phyloP scores from a whole-genome alignment of 2,113 vertebrate genomes.

The Cyprinus carpio region DNA sequence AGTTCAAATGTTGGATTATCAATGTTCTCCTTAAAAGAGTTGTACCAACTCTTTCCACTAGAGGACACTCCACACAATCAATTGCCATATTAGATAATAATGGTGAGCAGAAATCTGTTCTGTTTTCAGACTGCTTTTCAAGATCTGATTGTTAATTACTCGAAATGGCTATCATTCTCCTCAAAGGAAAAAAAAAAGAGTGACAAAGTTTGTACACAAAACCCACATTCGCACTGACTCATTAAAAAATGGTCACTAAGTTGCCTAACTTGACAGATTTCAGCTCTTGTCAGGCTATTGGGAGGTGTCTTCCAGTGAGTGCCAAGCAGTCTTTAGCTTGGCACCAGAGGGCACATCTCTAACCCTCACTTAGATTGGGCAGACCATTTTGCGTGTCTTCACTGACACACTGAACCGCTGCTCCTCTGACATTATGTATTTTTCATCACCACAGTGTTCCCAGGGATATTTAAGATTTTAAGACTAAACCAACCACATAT shows the following conservation, averaged over 20 bases:
- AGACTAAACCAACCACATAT: slow-evolving; percentile 23
- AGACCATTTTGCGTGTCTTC: slow-evolving; percentile 8
- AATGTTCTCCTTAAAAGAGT: not conserved
- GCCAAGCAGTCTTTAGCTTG: slow-evolving; percentile 38
- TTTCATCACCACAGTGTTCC: slow-evolving; percentile 27
- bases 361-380: not conserved
- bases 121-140: not conserved
- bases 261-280: slow-evolving; percentile 51
- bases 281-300: not conserved
- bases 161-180: not conserved
- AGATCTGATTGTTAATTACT: too few relatives aligned
- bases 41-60: slow-evolving; percentile 37
- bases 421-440: slow-evolving; percentile 26
- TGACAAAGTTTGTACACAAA: not conserved
- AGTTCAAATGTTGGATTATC: not conserved
- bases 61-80: slow-evolving; percentile 43
- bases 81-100: not conserved
- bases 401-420: slow-evolving; percentile 29
- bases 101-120: not conserved
- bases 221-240: not conserved
- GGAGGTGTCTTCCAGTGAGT: slow-evolving; percentile 13
- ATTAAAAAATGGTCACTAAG: slow-evolving; percentile 41
- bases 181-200: not conserved
- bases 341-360: not conserved
- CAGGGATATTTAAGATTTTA: slow-evolving; percentile 25